A percentile compares a stretch with the other conserved stretches of the same genome.
Conservation (phyloP, 2,888 invertebrate species). For the Icerya purchasi region DNA sequence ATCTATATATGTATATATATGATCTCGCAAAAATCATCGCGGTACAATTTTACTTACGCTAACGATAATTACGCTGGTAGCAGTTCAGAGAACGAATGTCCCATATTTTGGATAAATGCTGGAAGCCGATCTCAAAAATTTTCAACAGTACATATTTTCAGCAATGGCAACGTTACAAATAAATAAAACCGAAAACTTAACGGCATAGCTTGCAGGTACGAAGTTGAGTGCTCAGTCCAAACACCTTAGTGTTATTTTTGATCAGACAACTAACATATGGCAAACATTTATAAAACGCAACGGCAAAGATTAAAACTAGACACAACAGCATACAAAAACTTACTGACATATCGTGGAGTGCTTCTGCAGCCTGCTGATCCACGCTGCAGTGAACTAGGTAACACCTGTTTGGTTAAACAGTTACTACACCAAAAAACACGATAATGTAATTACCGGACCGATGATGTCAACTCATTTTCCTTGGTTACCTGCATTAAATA, state of each 20-base stretch:
- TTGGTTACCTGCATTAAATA: neutral
- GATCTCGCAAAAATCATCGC: neutral
- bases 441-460: neutral
- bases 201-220: neutral
- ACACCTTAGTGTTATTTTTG: constrained; percentile 17
- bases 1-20: neutral
- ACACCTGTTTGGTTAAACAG: neutral
- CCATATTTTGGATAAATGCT: neutral
- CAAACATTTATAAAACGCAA: constrained; percentile 12
- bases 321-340: constrained; percentile 16
- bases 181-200: neutral
- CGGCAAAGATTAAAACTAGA: constrained; percentile 14
- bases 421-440: neutral
- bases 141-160: neutral
- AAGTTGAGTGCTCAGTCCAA: constrained; percentile 8
- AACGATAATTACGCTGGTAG: neutral
- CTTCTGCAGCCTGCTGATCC: constrained; percentile 9
- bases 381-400: neutral
- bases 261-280: constrained; percentile 16
- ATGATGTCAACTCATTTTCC: neutral
- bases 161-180: neutral
- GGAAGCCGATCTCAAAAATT: neutral
- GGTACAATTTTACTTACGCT: neutral
- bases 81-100: neutral
- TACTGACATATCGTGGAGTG: too few species aligned